phyloP scores from a whole-genome alignment of 2,797 vertebrate genomes.

The Diplodus sargus region DNA sequence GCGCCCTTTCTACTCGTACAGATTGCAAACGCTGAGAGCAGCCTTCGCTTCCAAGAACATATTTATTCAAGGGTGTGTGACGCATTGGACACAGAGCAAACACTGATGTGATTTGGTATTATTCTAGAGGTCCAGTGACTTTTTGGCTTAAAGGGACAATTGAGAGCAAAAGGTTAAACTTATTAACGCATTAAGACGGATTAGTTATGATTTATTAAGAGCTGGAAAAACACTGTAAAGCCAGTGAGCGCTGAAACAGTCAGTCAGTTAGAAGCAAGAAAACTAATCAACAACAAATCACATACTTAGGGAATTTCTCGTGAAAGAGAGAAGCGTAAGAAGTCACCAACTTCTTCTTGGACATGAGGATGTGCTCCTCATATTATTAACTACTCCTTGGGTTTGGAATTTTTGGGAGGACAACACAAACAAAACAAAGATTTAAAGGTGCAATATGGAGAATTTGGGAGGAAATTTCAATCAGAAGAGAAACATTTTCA shows the following conservation, averaged over 20 bases:
- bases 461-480: too few species aligned
- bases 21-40: slow-evolving; percentile 45
- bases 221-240: background rate
- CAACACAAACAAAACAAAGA: background rate
- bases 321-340: too few species aligned
- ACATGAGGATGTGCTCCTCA: background rate
- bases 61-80: slow-evolving; percentile 36
- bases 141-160: slow-evolving; percentile 3
- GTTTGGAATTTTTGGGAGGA: background rate
- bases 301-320: background rate
- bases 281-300: background rate
- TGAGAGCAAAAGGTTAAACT: background rate
- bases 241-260: background rate
- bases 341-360: background rate
- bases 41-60: slow-evolving; percentile 4
- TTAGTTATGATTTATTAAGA: background rate
- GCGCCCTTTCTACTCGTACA: slow-evolving; percentile 19
- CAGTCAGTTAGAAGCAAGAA: background rate
- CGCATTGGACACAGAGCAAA: slow-evolving; percentile 15
- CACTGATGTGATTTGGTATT: slow-evolving; percentile 20
- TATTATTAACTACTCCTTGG: background rate
- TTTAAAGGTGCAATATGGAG: too few species aligned
- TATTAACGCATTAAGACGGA: background rate
- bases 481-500: too few species aligned
- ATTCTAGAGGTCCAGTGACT: slow-evolving; percentile 5